phyloP scores from a whole-genome alignment of 2,888 invertebrate genomes.

The Bellardia bayeri region DNA sequence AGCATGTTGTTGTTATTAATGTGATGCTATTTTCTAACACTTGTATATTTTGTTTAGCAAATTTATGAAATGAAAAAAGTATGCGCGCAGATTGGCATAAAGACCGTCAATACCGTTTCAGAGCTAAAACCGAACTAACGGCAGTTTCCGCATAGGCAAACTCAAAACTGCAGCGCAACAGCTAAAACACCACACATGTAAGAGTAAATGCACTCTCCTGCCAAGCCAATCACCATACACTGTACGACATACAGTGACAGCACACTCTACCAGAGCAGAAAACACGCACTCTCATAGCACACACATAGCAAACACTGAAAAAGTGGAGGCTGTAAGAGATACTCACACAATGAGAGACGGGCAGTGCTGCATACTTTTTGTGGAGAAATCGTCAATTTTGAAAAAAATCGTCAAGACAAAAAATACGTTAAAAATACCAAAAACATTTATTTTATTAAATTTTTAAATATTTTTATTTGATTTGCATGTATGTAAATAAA shows the following conservation, averaged over 20 bases:
- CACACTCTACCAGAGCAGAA: background rate
- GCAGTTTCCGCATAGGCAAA: constrained; percentile 73
- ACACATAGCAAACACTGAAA: background rate
- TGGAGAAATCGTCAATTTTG: no score
- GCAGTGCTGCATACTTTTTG: no score
- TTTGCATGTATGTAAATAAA: no score
- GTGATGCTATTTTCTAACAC: constrained; percentile 59
- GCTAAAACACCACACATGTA: constrained; percentile 58
- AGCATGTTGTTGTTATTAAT: constrained; percentile 62
- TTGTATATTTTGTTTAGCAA: constrained; percentile 58
- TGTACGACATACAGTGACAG: background rate
- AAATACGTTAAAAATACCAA: no score
- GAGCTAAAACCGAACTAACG: constrained; percentile 83
- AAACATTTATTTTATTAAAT: no score
- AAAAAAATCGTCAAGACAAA: no score
- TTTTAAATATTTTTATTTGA: no score
- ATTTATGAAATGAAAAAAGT: constrained; percentile 37
- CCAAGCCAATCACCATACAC: constrained; percentile 45
- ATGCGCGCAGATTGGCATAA: constrained; percentile 62
- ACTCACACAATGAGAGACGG: constrained; percentile 1
- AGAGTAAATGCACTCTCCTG: constrained; percentile 57
- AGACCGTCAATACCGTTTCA: constrained; percentile 81
- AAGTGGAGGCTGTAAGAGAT: constrained; percentile 64
- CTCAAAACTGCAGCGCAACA: constrained; percentile 73
- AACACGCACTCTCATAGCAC: constrained; percentile 1